Evolutionary conservation across 2,797 vertebrate species (phyloP).

Genomic region (Crocidura indochinensis): DNA sequence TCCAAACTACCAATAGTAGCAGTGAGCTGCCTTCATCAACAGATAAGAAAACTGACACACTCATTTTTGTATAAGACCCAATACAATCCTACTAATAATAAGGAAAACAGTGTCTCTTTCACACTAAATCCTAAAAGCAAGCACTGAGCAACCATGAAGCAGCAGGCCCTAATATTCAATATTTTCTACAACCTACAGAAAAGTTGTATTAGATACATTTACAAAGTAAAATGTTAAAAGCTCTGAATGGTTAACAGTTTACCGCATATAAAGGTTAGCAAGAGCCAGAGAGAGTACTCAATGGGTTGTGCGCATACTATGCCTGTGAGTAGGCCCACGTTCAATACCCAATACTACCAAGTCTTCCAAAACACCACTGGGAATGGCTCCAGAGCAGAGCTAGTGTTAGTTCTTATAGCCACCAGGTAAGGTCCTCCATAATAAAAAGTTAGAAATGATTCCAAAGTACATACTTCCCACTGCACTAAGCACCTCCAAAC

Average conservation of each 20-base stretch:
- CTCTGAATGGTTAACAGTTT: conserved; percentile 55
- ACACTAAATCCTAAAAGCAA: not conserved
- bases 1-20: conserved; percentile 13
- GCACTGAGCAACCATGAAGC: not conserved
- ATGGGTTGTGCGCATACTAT: no score
- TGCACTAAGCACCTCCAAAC: not conserved
- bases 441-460: not conserved
- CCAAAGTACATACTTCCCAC: conserved; percentile 16
- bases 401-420: no score
- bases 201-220: not conserved
- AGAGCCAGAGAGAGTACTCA: not conserved
- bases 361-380: no score
- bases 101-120: not conserved
- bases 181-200: conserved; percentile 8
- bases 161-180: not conserved
- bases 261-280: conserved; percentile 52
- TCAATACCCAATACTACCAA: no score
- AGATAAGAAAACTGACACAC: conserved; percentile 13
- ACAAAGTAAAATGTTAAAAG: conserved; percentile 18
- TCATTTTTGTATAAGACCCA: not conserved
- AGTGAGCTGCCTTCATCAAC: not conserved
- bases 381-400: no score
- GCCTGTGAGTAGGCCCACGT: no score
- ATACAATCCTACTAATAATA: not conserved
- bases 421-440: no score